phyloP scores from a whole-genome alignment of 2,888 invertebrate species.

The Rhodophaea formosa region DNA sequence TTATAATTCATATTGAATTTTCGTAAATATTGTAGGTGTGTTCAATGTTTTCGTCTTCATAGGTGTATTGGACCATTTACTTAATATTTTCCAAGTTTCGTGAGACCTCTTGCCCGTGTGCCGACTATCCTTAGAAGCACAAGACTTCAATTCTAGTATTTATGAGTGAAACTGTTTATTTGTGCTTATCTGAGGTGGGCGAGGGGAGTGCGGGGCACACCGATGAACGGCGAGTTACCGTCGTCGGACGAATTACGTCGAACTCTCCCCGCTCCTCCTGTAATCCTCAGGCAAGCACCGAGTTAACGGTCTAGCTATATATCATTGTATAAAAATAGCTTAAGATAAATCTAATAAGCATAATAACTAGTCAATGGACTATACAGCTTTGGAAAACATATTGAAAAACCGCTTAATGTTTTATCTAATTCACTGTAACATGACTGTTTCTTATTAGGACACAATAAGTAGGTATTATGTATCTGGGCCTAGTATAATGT shows the following conservation, averaged over 20 bases:
- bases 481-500: conserved; percentile 78
- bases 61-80: conserved; percentile 40
- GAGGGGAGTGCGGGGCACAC: too few species aligned
- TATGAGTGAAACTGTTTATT: conserved; percentile 17
- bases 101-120: conserved; percentile 54
- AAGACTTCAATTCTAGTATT: conserved; percentile 55
- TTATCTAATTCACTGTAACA: conserved; percentile 27
- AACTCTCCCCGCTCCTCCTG: too few species aligned
- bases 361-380: conserved; percentile 63
- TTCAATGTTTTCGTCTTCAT: conserved; percentile 29
- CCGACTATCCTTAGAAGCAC: conserved; percentile 56
- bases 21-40: conserved; percentile 26
- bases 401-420: conserved; percentile 37
- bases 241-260: too few species aligned
- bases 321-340: conserved; percentile 49
- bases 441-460: conserved; percentile 29
- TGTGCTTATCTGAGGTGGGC: too few species aligned
- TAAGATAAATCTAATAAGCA: conserved; percentile 45
- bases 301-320: conserved; percentile 13
- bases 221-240: too few species aligned
- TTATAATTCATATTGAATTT: conserved; percentile 29
- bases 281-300: too few species aligned
- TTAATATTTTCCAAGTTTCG: conserved; percentile 34
- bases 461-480: conserved; percentile 36
- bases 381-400: conserved; percentile 44